These are phyloP conservation scores for Drosophila sucinea DNA, from an alignment of 1,140 invertebrate species.

Conservation along the genomic window DNA sequence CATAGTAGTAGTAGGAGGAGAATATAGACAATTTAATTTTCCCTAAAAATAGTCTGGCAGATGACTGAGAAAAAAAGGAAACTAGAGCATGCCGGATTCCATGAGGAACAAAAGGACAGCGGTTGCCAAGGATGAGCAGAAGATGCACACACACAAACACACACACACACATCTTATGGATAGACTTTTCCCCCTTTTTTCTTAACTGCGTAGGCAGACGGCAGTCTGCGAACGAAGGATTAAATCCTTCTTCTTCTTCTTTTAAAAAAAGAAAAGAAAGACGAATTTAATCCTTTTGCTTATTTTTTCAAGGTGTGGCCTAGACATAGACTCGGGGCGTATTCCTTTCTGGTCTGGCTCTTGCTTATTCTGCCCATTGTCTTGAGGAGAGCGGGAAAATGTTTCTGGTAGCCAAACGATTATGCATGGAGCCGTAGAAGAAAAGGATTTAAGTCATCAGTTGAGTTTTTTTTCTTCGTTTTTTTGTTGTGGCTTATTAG, in stretches of 20 bases:
- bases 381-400: constrained; percentile 19
- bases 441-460: constrained; percentile 71
- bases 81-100: constrained; percentile 56
- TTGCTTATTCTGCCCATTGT: constrained; percentile 49
- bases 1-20: constrained; percentile 73
- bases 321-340: constrained; percentile 46
- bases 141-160: constrained; percentile 44
- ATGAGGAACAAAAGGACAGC: constrained; percentile 5
- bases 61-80: constrained; percentile 56
- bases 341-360: constrained; percentile 50
- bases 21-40: constrained; percentile 74
- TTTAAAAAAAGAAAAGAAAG: constrained; percentile 18
- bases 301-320: constrained; percentile 81
- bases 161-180: constrained; percentile 59
- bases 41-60: constrained; percentile 63
- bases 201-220: constrained; percentile 59
- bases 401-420: constrained; percentile 46
- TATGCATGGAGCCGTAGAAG: constrained; percentile 37
- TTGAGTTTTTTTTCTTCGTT: not conserved
- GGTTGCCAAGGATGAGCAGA: constrained; percentile 34
- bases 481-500: constrained; percentile 69
- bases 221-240: constrained; percentile 35
- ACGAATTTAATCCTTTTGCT: constrained; percentile 75
- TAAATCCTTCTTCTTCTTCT: constrained; percentile 46
- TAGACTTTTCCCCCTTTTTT: constrained; percentile 26